Base-by-base conservation (phyloP, 2,888 invertebrate species). In the Amblyteles armatorius region DNA sequence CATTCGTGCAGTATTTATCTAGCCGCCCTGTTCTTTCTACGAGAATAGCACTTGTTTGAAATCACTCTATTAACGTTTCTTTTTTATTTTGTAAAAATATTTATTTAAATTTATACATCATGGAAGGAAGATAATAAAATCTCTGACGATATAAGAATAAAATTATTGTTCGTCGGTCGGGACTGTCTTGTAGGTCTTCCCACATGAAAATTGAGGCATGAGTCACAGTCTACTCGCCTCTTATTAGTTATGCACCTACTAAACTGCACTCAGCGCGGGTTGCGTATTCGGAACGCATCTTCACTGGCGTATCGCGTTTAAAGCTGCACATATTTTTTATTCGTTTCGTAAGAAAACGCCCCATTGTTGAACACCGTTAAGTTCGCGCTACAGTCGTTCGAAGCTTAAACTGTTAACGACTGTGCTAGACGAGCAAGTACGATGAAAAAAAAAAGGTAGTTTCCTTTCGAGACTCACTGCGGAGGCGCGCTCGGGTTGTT, bases 141-240 rank as follows among this genome's bases (percentile, higher is more conserved):
- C 26, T 3, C 36, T 40, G 13, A 16, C 40, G n/a, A 19, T 50
- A 68, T 57, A 36, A 65, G 71, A 79, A 48, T 48, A 84, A 65
- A 26, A 69, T 82, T 78, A 84, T 84, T 81, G 81, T 65, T 77
- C 74, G 84, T 79, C 69, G 78, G 78, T 84, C 81, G 65, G 69
- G 68, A 36, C 74, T 82, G 81, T 74, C 71, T 84, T 65, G 84
- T 84, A 79, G 65, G 44, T 69, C 84, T 74, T 73, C 84, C 84
- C 84, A 84, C 84, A 55, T 74, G 81, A 82, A 11, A 36, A 40
- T 78, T 63, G 78, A 65, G 52, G 63, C 79, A 71, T 84, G 84
- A 84, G 73, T 84, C 84, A 84, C 69, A 44, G 73, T 79, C 78
- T 55, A 44, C 48, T 79, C 74, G 60, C 55, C 81, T 81, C 84